Evolutionary conservation across 2,113 vertebrate species (phyloP), one percentile per base, ranked within the genome.

Genomic region (Clarias macrocephalus): DNA sequence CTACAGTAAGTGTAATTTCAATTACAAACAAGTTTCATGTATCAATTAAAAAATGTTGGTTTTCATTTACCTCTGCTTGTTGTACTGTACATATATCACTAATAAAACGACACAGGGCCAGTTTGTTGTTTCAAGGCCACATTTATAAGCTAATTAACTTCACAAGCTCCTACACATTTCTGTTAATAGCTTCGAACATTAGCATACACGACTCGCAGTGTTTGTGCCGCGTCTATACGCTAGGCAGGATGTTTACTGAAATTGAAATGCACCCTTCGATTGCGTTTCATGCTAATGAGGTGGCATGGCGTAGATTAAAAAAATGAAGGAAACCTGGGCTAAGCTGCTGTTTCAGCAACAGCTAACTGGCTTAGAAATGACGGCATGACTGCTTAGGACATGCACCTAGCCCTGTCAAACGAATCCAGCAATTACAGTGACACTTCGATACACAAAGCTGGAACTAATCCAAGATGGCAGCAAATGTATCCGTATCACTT

Each of bases 111-210:
- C 52, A 86, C 66, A 84, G 68, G 76, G 54, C 75, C 84, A 88
- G n/a, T 86, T 80, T 80, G 84, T 57, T 16, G 54, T 84, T 48
- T 28, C 48, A 80, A 75, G 54, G 23, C 28, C 76, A 33, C 48
- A 80, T 84, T 75, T 37, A 62, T 21, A 80, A 60, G 56, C 56
- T 72, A 88, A 80, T 89, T 82, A 68, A 28, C 63, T 89, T 62
- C 13, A 7, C 13, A 42, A 28, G 19, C 3, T 2, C n/a, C 13
- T 21, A 85, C 10, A 75, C 42, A 19, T n/a, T 56, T 75, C 48
- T 72, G 72, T 25, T 75, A 87, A 87, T 84, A 73, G 88, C 63
- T 66, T 72, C 37, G 21, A 76, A 56, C 28, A 66, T 56, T 82
- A 82, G 12, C 21, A 33, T 28, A 72, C 19, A 52, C 13, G 30